Conservation (phyloP, 2,888 invertebrate species). For the Oxytorus armatus region DNA sequence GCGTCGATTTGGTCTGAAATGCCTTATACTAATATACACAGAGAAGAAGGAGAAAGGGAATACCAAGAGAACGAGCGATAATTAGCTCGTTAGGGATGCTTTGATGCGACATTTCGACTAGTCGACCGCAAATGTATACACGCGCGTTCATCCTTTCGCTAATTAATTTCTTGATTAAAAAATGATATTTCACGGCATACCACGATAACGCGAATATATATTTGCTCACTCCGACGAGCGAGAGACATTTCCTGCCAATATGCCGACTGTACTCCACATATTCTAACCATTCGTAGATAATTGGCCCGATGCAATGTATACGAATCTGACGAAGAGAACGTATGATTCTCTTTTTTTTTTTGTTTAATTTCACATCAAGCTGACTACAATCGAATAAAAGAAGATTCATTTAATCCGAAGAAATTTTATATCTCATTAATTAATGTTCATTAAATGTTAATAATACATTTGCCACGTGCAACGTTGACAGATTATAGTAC, state of each 20-base stretch:
- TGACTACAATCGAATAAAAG: no score
- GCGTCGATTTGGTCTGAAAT: neutral
- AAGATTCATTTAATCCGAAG: no score
- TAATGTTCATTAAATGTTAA: no score
- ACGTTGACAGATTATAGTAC: no score
- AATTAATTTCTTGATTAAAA: slow-evolving; percentile 63
- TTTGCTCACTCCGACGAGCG: no score
- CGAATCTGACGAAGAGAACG: no score
- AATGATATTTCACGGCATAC: slow-evolving; percentile 35
- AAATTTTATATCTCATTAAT: no score
- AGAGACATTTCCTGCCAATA: neutral
- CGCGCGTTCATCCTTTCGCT: slow-evolving; percentile 31
- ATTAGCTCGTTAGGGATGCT: slow-evolving; percentile 76
- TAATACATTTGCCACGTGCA: no score
- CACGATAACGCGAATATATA: no score
- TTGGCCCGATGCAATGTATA: no score
- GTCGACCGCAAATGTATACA: slow-evolving; percentile 63
- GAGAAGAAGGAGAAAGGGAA: slow-evolving; percentile 31
- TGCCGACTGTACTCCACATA: neutral
- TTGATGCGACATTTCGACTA: slow-evolving; percentile 71
- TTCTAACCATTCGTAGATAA: neutral
- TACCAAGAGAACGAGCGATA: slow-evolving; percentile 66
- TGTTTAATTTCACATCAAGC: no score
- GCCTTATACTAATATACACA: neutral
- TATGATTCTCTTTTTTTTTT: neutral